Evolutionary conservation across 2,888 invertebrate genomes (phyloP), one percentile per base, ranked within the genome.

Genomic region (Ashinkailepas kermadecensis): DNA sequence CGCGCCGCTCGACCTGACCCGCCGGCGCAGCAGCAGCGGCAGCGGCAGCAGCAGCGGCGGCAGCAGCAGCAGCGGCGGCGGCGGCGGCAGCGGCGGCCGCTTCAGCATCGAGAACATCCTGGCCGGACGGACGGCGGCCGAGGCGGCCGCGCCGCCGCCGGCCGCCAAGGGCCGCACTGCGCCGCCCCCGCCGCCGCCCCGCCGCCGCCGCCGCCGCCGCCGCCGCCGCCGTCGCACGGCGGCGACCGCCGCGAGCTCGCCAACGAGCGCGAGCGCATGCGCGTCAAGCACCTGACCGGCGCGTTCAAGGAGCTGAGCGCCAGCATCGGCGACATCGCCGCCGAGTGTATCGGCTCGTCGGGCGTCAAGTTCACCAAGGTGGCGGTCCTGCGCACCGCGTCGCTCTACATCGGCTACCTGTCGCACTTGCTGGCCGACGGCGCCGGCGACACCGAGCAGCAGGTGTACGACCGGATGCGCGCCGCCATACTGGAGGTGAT

Each of bases 301-400:
- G 79, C 79, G 23, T 79, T 79, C 79, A 79, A 79, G 79, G 79
- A 79, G 79, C 58, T 79, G 23, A 59, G 79, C 58, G n/a, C 58
- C 79, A 58, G 79, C 79, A 59, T 79, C 23, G 15, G 58, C n/a
- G 58, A 13, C 79, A 79, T 79, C 58, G 58, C 79, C 4, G 13
- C 58, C 0, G 79, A 79, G 79, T 79, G 79, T 23, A 57, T 79
- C 13, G 79, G 79, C 7, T 58, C 79, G 58, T 58, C 79, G 1
- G 79, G 79, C 18, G 58, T 79, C 13, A 57, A 59, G 58, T 59
- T 58, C 79, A 79, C 79, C 15, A 79, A 79, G 58, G 79, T 79
- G 15, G 79, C 79, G 12, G 25, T 79, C 23, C 58, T 79, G 79
- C n/a, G 79, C n/a, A 79, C 79, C 58, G 79, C 79, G 2, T 57